These are phyloP conservation scores for Hirtodrosophila histrioides DNA, from an alignment of 2,888 invertebrate species.

Conservation along the genomic window DNA sequence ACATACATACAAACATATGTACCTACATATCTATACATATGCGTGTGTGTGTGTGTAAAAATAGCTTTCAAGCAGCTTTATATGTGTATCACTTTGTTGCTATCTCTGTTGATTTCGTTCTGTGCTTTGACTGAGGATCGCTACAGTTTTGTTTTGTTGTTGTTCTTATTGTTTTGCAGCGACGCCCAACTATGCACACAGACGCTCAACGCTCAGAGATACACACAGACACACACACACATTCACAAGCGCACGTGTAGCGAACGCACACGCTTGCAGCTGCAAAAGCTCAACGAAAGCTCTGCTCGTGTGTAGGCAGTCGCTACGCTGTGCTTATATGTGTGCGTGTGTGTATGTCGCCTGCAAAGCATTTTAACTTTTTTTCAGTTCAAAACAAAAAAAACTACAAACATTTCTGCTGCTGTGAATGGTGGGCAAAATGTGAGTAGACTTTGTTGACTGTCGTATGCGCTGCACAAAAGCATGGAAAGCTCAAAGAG, in stretches of 20 bases:
- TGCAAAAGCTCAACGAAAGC: slow-evolving; percentile 68
- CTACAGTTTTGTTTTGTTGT: slow-evolving; percentile 28
- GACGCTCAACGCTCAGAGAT: slow-evolving; percentile 22
- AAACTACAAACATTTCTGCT: slow-evolving; percentile 49
- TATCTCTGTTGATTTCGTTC: slow-evolving; percentile 34
- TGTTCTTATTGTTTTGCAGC: slow-evolving; percentile 20
- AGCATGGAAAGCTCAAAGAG: slow-evolving; percentile 6
- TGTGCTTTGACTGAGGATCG: slow-evolving; percentile 38
- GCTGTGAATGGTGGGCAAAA: slow-evolving; percentile 36
- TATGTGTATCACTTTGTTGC: slow-evolving; percentile 26
- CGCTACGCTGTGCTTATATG: slow-evolving; percentile 16
- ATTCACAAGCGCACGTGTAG: slow-evolving; percentile 24
- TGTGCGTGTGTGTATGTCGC: slow-evolving; percentile 23
- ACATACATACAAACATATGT: slow-evolving; percentile 1
- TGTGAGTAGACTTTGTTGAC: slow-evolving; percentile 25
- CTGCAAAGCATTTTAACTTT: slow-evolving; percentile 57
- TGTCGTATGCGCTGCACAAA: slow-evolving; percentile 37
- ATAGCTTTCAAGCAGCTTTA: slow-evolving; percentile 37
- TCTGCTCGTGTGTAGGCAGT: slow-evolving; percentile 25
- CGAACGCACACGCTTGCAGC: slow-evolving; percentile 42
- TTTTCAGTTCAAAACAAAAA: slow-evolving; percentile 39
- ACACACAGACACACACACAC: slow-evolving; percentile 14
- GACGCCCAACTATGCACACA: slow-evolving; percentile 40
- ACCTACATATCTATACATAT: not conserved
- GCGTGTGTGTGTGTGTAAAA: slow-evolving; percentile 14